Conservation (phyloP, 1,140 invertebrate genomes). For the Chironomus striatipennis region DNA sequence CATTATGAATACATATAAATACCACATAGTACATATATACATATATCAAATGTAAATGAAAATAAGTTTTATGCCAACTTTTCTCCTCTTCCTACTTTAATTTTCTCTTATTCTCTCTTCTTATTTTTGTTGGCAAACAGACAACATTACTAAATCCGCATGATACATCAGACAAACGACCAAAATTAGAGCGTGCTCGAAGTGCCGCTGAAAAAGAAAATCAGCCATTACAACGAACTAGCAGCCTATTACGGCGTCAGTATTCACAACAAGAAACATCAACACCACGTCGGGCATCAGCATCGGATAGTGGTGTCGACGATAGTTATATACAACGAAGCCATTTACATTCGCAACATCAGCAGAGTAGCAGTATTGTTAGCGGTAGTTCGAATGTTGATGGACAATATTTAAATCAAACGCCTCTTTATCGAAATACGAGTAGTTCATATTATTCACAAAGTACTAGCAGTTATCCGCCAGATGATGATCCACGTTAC, state of each 20-base stretch:
- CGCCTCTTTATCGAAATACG: slow-evolving; percentile 24
- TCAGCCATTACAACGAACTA: slow-evolving; percentile 63
- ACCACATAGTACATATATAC: background rate
- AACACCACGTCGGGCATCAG: slow-evolving; percentile 37
- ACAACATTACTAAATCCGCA: slow-evolving; percentile 32
- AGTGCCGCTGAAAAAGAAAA: slow-evolving; percentile 79
- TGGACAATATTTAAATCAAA: slow-evolving; percentile 30
- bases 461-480: slow-evolving; percentile 29
- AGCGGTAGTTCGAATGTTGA: slow-evolving; percentile 27
- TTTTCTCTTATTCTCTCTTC: background rate
- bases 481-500: slow-evolving; percentile 53
- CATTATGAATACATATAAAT: background rate
- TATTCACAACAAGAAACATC: slow-evolving; percentile 77
- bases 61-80: slow-evolving; percentile 29
- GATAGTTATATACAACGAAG: slow-evolving; percentile 32
- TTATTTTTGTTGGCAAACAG: background rate
- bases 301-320: slow-evolving; percentile 35
- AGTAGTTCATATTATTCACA: slow-evolving; percentile 24
- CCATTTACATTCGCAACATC: slow-evolving; percentile 32
- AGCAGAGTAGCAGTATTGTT: slow-evolving; percentile 27
- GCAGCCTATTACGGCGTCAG: slow-evolving; percentile 70
- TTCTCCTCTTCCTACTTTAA: background rate
- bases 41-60: slow-evolving; percentile 30
- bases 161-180: slow-evolving; percentile 60
- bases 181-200: slow-evolving; percentile 71